Evolutionary conservation across 2,797 vertebrate genomes (phyloP), one percentile per base, ranked within the genome.

Genomic region (Neoniphon sammara): DNA sequence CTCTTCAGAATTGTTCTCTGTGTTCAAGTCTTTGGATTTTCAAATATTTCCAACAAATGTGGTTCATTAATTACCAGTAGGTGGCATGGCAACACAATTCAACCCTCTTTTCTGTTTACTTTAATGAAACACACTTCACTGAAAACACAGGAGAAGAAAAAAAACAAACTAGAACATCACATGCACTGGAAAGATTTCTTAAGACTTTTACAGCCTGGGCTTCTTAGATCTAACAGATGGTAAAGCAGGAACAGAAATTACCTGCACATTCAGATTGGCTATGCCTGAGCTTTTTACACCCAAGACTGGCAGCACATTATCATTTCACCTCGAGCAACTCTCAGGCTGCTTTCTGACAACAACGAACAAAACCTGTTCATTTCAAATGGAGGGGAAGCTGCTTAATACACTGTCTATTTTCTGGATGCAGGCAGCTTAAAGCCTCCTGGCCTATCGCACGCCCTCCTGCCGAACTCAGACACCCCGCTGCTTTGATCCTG

Each of bases 1-100:
- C n/a, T n/a, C n/a, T n/a, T n/a, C 14, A 44, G 10, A 5, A 44
- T 44, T 71, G 4, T 66, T 57, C 64, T 70, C 56, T 54, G 23
- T 47, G 52, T 61, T 71, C 56, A 63, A 66, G 66, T 63, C 55
- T 62, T 67, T 31, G 54, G 73, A 46, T 70, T 77, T 60, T 76
- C 55, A 56, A 47, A 14, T 25, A 21, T 75, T 65, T 49, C 20
- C 15, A 30, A 27, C 17, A 5, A 21, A 25, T 4, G 25, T 68
- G 52, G 54, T 80, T 78, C 59, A 73, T 56, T 83, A n/a, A 2
- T 5, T 46, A 72, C 88, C 89, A 85, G 84, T 78, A 92, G 90
- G 78, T 86, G 91, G 85, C 82, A 77, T 86, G 91, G 85, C 83
- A 77, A 86, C 78, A 78, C 72, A 80, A 25, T 73, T 73, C 68